Evolutionary conservation across 2,888 invertebrate species (phyloP).

Genomic region (Cephonodes hylas): DNA sequence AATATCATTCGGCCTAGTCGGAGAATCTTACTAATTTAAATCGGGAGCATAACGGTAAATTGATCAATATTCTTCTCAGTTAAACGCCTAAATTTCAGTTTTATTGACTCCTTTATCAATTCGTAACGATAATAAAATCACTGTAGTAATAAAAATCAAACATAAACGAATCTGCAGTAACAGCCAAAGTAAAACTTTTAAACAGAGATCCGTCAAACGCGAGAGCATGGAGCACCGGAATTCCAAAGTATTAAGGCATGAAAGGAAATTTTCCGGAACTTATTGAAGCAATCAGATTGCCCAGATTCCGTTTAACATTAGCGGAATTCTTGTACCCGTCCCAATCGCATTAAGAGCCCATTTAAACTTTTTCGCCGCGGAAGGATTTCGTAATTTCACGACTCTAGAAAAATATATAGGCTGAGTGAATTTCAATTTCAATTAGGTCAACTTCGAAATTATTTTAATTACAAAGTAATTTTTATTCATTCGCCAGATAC

Average conservation of each 20-base stretch:
- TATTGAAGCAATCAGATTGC: conserved; percentile 77
- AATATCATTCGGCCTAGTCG: too few species aligned
- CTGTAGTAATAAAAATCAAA: neutral
- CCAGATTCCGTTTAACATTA: conserved; percentile 74
- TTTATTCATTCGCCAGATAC: neutral
- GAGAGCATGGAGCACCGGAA: conserved; percentile 36
- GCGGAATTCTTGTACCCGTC: conserved; percentile 68
- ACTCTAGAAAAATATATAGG: conserved; percentile 58
- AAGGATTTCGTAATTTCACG: conserved; percentile 64
- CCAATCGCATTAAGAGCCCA: conserved; percentile 74
- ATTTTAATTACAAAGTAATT: neutral
- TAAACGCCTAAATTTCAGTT: too few species aligned
- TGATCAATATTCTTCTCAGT: too few species aligned
- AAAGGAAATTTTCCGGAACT: conserved; percentile 72
- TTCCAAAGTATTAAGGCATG: conserved; percentile 69
- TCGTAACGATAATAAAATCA: neutral
- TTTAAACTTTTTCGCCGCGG: conserved; percentile 70
- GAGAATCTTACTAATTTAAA: too few species aligned
- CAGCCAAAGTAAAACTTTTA: conserved; percentile 20
- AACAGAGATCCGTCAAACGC: neutral
- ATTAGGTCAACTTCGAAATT: neutral
- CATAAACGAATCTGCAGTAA: neutral
- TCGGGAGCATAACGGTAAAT: too few species aligned
- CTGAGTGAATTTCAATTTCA: conserved; percentile 40
- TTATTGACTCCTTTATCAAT: too few species aligned